Conservation (phyloP, 2,113 vertebrate species). For the Ariopsis seemanni region DNA sequence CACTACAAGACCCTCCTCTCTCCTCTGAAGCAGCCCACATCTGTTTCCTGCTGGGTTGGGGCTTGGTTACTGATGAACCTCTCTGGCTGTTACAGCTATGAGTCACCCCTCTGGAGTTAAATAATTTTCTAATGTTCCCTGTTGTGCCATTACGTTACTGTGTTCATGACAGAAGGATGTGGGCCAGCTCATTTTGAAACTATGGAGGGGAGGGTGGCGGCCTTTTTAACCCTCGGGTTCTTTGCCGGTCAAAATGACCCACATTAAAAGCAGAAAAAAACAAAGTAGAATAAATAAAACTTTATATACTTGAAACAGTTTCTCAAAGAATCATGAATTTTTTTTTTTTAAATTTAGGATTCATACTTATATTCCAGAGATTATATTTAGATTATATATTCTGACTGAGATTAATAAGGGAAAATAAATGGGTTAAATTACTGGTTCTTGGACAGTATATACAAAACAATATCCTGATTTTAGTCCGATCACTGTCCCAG, state of each 20-base stretch:
- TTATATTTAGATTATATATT: background rate
- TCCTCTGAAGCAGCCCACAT: slow-evolving; percentile 56
- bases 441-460: background rate
- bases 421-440: background rate
- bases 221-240: background rate
- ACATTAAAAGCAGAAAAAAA: background rate
- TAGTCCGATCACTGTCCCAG: background rate
- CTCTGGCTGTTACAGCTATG: slow-evolving; percentile 49
- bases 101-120: slow-evolving; percentile 65
- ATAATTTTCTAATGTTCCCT: slow-evolving; percentile 29
- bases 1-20: slow-evolving; percentile 30
- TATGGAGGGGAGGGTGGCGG: slow-evolving; percentile 6
- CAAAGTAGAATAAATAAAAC: background rate
- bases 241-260: background rate
- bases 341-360: background rate
- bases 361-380: background rate
- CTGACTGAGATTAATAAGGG: background rate
- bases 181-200: slow-evolving; percentile 26
- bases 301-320: background rate
- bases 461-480: background rate
- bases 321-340: background rate
- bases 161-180: slow-evolving; percentile 22
- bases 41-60: slow-evolving; percentile 68
- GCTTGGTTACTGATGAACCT: slow-evolving; percentile 48
- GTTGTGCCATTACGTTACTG: slow-evolving; percentile 1